These are phyloP conservation scores for Cantharis flavilabris DNA, from an alignment of 2,888 invertebrate species.

Conservation along the genomic window DNA sequence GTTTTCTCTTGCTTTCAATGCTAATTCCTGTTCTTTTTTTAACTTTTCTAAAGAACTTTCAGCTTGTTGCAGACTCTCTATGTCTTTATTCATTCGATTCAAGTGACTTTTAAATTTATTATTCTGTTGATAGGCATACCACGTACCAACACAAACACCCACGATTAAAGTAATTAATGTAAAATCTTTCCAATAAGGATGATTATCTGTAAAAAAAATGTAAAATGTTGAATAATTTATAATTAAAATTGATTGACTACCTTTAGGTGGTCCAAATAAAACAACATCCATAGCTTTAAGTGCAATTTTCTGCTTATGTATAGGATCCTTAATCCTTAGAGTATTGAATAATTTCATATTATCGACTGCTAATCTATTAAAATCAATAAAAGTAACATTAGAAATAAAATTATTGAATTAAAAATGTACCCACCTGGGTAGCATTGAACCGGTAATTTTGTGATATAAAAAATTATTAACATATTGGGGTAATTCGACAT, in stretches of 20 bases:
- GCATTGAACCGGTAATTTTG: conserved; percentile 86
- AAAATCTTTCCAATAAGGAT: conserved; percentile 78
- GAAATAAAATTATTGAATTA: background rate
- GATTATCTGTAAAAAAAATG: conserved; percentile 44
- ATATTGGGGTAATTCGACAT: conserved; percentile 95
- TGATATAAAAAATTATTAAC: conserved; percentile 82
- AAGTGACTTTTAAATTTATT: conserved; percentile 86
- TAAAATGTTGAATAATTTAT: too few species aligned
- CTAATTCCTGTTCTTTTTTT: conserved; percentile 83
- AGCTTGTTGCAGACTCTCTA: conserved; percentile 89
- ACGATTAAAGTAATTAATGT: conserved; percentile 81
- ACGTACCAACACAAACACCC: conserved; percentile 84
- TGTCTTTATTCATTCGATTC: conserved; percentile 89
- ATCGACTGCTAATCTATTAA: conserved; percentile 86
- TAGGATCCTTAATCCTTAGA: conserved; percentile 95
- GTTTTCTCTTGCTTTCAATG: conserved; percentile 80
- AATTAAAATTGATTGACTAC: conserved; percentile 59
- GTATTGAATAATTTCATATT: conserved; percentile 88
- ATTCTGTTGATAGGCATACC: conserved; percentile 91
- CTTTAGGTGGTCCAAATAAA: conserved; percentile 96
- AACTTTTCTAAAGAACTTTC: conserved; percentile 85
- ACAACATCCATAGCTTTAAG: conserved; percentile 99
- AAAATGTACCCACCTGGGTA: conserved; percentile 78
- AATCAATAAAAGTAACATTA: background rate
- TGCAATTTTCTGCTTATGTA: conserved; percentile 96